Base-by-base conservation (phyloP, 2,888 invertebrate genomes). In the Alitta virens region DNA sequence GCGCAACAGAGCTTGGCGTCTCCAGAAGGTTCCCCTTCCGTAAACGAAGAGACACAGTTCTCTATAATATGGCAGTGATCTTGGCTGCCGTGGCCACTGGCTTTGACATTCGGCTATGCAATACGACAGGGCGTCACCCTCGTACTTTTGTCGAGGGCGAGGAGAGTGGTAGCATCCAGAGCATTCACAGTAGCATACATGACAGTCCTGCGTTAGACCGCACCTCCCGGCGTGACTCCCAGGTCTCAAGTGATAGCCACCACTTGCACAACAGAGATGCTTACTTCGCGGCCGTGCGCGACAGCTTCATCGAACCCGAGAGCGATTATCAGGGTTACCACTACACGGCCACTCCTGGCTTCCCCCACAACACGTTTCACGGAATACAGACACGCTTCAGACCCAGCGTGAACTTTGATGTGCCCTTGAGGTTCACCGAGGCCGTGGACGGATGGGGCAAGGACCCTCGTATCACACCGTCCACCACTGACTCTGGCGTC, bases 51-150 rank as follows among this genome's bases (percentile, higher is more conserved):
- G 85, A 91, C 89, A 70, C 76, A 46, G 78, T 79, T 43, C 85
- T 96, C 68, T 94, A 91, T 85, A 94, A 94, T 82, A 92, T 95
- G 86, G 93, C 93, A 59, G 90, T 94, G 58, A 86, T 95, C 84
- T 84, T 96, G 75, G 94, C 94, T 2, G 90, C 93, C 26, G 91
- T 96, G 46, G 79, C 74, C n/a, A 90, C 92, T 43, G 96, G 95
- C 0, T 94, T 92, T 78, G 95, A 96, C 85, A 90, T 96, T 58
- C 87, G 94, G 75, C 86, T 92, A 81, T 91, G 92, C 51, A 93
- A 93, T 68, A 74, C 73, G 16, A 70, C 74, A 2, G 75, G 74
- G 25, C 74, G 77, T 55, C 77, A 78, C 66, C 77, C 78, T 1
- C 71, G 69, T 59, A 68, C 75, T 24, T 66, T 69, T 55, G 69